Percentiles rank a stretch among this genome's conserved stretches.
Evolutionary conservation across 2,113 vertebrate genomes (phyloP).

Genomic region (Pelecanoides urinatrix): DNA sequence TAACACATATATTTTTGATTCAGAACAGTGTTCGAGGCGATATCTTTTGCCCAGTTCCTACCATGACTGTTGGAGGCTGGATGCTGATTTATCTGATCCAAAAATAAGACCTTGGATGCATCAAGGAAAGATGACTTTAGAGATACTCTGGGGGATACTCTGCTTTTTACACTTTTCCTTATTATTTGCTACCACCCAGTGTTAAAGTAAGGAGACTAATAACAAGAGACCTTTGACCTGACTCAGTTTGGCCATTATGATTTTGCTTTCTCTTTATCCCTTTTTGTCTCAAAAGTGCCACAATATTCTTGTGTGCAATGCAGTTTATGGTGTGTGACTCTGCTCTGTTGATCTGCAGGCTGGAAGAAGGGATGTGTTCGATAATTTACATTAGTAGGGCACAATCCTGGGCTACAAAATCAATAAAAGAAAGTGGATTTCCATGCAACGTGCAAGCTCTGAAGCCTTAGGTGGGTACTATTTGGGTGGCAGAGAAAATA

Average conservation of each 20-base stretch:
- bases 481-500: neutral
- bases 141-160: accelerated
- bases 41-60: neutral
- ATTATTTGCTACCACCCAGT: neutral
- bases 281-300: neutral
- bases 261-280: neutral
- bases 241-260: neutral
- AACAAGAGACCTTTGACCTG: neutral
- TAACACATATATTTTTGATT: neutral
- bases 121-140: neutral
- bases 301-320: neutral
- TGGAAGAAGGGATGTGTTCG: neutral
- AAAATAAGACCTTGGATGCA: neutral
- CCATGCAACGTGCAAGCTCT: accelerated
- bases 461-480: neutral
- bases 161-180: neutral
- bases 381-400: neutral
- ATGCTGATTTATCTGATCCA: neutral
- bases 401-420: neutral
- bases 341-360: neutral
- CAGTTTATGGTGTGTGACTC: neutral
- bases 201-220: neutral
- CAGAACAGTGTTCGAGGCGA: accelerated
- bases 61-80: neutral
- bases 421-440: neutral